phyloP scores from a whole-genome alignment of 2,113 vertebrate genomes.

The Hippolais icterina region DNA sequence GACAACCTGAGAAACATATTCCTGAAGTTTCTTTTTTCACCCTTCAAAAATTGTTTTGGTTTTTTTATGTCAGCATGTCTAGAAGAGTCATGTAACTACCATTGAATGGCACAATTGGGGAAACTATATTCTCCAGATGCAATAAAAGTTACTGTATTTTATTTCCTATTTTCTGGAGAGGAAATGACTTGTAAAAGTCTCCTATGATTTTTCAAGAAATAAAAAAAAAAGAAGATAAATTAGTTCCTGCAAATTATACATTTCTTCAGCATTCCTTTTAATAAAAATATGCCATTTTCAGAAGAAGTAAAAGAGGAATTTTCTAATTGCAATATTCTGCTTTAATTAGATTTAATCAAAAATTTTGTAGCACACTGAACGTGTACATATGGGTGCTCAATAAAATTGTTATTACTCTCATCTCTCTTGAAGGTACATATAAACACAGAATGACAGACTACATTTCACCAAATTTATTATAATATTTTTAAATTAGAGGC shows the following conservation, averaged over 20 bases:
- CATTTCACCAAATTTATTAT: background rate
- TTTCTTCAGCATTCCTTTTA: slow-evolving; percentile 4
- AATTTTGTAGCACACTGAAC: background rate
- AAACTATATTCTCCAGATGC: slow-evolving; percentile 22
- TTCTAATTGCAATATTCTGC: background rate
- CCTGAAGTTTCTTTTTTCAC: background rate
- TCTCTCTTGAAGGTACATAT: background rate
- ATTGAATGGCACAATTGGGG: background rate
- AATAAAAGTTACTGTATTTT: slow-evolving; percentile 44
- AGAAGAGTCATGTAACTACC: slow-evolving; percentile 36
- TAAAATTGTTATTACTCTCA: background rate
- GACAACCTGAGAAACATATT: background rate
- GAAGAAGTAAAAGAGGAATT: background rate
- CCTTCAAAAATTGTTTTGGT: background rate
- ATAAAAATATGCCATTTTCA: background rate
- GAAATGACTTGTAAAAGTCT: slow-evolving; percentile 22
- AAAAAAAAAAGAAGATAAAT: background rate
- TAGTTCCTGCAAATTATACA: background rate
- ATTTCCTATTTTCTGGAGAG: slow-evolving; percentile 35
- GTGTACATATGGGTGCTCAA: background rate
- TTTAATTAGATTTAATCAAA: slow-evolving; percentile 18
- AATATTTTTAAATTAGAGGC: background rate
- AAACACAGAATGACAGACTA: background rate
- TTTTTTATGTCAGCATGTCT: slow-evolving; percentile 14
- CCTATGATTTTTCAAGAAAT: background rate